Percentiles rank a stretch among this genome's conserved stretches.
Conservation (phyloP, 2,113 vertebrate species). For the Plotosus lineatus region DNA sequence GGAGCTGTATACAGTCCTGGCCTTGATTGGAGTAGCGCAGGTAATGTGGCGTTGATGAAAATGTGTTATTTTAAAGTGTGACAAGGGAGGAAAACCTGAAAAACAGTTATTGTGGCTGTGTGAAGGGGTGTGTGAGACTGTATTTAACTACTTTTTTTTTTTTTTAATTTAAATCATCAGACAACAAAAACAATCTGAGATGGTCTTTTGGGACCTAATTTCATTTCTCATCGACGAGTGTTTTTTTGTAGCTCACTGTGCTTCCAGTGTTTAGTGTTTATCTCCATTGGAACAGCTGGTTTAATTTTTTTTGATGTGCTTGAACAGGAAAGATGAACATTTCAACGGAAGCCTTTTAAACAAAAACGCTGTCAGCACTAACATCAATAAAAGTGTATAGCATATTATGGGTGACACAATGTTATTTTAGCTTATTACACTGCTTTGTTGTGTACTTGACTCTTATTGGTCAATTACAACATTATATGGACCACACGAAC, state of each 20-base stretch:
- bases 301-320: neutral
- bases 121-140: neutral
- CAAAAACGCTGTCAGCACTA: neutral
- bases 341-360: too few species aligned
- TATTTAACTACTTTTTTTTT: neutral
- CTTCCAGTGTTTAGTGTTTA: neutral
- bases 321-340: neutral
- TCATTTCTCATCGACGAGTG: neutral
- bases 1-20: slow-evolving; percentile 91
- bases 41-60: slow-evolving; percentile 63
- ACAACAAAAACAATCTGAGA: neutral
- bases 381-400: neutral
- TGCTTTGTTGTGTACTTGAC: too few species aligned
- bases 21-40: slow-evolving; percentile 93
- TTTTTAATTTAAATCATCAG: too few species aligned
- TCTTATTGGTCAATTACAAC: too few species aligned
- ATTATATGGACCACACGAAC: too few species aligned
- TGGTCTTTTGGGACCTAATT: neutral
- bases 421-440: too few species aligned
- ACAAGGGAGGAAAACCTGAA: neutral
- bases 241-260: neutral
- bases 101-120: neutral
- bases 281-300: neutral
- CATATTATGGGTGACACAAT: neutral
- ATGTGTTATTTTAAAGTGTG: neutral